phyloP scores from a whole-genome alignment of 2,888 invertebrate species.

The Peribatodes rhomboidaria region DNA sequence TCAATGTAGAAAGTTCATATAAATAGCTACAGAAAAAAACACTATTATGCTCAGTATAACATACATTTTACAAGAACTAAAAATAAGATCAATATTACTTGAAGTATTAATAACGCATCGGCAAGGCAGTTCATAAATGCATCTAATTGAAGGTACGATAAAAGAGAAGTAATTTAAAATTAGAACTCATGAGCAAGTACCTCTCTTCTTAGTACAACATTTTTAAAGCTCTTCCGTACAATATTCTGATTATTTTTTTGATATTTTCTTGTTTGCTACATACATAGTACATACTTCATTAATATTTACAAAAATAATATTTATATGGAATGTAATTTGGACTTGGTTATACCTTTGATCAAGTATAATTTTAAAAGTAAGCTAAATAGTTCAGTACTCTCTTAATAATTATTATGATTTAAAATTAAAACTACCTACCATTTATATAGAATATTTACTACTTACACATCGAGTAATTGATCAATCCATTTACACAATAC shows the following conservation, averaged over 20 bases:
- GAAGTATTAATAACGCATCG: constrained; percentile 2
- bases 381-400: constrained; percentile 76
- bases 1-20: background rate
- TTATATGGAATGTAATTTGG: constrained; percentile 84
- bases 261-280: constrained; percentile 40
- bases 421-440: constrained; percentile 54
- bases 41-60: background rate
- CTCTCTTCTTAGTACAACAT: constrained; percentile 72
- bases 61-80: background rate
- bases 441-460: constrained; percentile 59
- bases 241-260: constrained; percentile 54
- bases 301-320: constrained; percentile 75
- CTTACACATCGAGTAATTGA: constrained; percentile 69
- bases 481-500: constrained; percentile 75
- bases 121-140: constrained; percentile 64
- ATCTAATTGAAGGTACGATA: constrained; percentile 47
- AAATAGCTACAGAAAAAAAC: background rate
- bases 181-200: constrained; percentile 76
- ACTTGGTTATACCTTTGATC: constrained; percentile 74
- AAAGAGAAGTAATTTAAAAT: constrained; percentile 53
- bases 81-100: background rate
- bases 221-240: constrained; percentile 77
- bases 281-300: constrained; percentile 29
- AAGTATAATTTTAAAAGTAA: constrained; percentile 67
- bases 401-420: constrained; percentile 60